Conservation (phyloP, 53 echinoderm and acorn worm genomes). For the Stichopus horrens region DNA sequence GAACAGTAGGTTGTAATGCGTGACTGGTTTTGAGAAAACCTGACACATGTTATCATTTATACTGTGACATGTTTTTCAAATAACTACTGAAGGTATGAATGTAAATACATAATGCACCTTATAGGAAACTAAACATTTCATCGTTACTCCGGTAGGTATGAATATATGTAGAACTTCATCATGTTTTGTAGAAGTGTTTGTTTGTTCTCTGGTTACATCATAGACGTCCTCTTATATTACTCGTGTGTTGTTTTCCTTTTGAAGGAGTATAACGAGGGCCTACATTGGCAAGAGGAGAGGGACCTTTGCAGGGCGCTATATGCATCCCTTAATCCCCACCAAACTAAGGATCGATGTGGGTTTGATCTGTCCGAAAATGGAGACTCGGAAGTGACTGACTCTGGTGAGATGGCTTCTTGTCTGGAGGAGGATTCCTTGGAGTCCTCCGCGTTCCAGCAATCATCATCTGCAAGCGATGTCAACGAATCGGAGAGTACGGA, state of each 20-base stretch:
- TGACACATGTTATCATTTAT: too few species aligned
- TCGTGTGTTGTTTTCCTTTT: neutral
- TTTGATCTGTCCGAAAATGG: constrained; percentile 47
- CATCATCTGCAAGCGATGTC: neutral
- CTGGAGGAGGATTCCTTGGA: constrained; percentile 31
- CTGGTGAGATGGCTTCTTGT: constrained; percentile 15
- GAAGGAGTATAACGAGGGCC: constrained; percentile 85
- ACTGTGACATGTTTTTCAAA: too few species aligned
- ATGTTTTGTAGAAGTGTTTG: too few species aligned
- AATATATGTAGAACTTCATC: too few species aligned
- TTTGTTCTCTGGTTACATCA: too few species aligned
- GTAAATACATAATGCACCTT: too few species aligned
- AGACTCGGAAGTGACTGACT: constrained; percentile 37
- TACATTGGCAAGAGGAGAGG: constrained; percentile 95
- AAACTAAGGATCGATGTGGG: constrained; percentile 38
- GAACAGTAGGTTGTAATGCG: too few species aligned
- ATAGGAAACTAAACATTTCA: too few species aligned
- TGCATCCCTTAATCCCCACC: constrained; percentile 73
- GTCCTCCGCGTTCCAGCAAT: constrained; percentile 21
- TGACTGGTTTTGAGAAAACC: too few species aligned
- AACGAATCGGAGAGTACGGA: constrained; percentile 42
- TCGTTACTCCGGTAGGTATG: too few species aligned
- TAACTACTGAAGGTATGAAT: too few species aligned
- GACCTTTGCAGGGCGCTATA: constrained; percentile 90
- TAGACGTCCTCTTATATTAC: too few species aligned